phyloP scores from a whole-genome alignment of 2,113 vertebrate species.

The Cavia aperea region DNA sequence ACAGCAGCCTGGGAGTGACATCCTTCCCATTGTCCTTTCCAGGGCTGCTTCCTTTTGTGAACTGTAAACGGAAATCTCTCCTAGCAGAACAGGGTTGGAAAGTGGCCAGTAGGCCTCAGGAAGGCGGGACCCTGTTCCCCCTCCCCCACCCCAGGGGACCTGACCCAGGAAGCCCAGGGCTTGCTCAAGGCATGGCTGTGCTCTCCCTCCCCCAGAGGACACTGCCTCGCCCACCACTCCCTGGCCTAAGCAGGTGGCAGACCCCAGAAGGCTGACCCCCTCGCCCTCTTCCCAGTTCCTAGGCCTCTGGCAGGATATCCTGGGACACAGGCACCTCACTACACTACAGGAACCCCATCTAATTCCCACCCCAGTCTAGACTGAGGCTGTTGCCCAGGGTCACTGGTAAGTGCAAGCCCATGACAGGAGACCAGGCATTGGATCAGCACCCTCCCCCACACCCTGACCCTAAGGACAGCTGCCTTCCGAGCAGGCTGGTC shows the following conservation, averaged over 20 bases:
- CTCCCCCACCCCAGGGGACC: background rate
- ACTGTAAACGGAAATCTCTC: background rate
- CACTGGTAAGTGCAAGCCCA: background rate
- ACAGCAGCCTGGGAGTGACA: background rate
- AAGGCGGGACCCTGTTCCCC: background rate
- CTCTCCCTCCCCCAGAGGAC: rapidly evolving
- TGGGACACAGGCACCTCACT: background rate
- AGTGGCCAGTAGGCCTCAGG: background rate
- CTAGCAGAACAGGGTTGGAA: background rate
- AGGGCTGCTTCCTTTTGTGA: background rate
- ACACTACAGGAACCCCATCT: background rate
- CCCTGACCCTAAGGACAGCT: background rate
- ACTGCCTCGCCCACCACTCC: background rate
- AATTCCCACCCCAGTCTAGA: background rate
- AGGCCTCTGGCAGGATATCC: background rate
- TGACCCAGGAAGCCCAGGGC: background rate
- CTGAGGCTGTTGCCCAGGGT: background rate
- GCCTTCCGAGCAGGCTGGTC: background rate
- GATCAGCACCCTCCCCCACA: background rate
- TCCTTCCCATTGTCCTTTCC: background rate
- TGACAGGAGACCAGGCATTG: background rate
- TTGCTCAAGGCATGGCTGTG: background rate
- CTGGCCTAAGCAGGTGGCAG: background rate
- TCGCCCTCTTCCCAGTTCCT: background rate
- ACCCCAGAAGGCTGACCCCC: background rate